A percentile compares a stretch with the other conserved stretches of the same genome.
Evolutionary conservation across 92 coral and sea anemone genomes (phyloP).

Genomic region (Palythoa heliodiscus): DNA sequence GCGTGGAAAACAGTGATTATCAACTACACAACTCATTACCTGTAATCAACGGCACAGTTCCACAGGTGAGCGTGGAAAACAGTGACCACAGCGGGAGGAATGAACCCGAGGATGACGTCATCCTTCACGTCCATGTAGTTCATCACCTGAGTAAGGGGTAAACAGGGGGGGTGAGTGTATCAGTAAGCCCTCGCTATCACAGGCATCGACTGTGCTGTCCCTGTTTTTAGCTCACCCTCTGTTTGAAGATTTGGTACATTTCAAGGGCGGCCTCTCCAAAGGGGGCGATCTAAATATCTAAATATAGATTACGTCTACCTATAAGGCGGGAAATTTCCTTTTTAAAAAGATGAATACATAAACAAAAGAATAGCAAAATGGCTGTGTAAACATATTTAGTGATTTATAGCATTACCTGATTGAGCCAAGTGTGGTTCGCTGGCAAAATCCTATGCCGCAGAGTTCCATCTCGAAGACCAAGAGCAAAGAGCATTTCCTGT

Average conservation of each 20-base stretch:
- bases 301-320: too few relatives aligned
- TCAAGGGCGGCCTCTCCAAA: too few relatives aligned
- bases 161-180: not conserved
- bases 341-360: too few relatives aligned
- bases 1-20: not conserved
- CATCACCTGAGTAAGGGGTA: constrained; percentile 54
- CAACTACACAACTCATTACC: constrained; percentile 48
- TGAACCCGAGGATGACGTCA: constrained; percentile 87
- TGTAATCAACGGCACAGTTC: constrained; percentile 89
- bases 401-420: constrained; percentile 64
- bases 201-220: too few relatives aligned
- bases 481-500: constrained; percentile 87
- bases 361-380: not conserved
- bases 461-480: constrained; percentile 86
- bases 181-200: not conserved
- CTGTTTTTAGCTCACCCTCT: too few relatives aligned
- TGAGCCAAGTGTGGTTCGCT: constrained; percentile 87
- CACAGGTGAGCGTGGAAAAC: constrained; percentile 94
- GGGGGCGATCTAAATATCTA: too few relatives aligned
- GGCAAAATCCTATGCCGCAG: constrained; percentile 87
- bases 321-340: too few relatives aligned
- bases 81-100: constrained; percentile 94
- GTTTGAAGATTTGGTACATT: too few relatives aligned
- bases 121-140: constrained; percentile 89
- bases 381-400: not conserved